Percentiles rank a stretch among this genome's conserved stretches.
These are phyloP conservation scores for Habroteleia sp. DNA, from an alignment of 2,888 invertebrate species.

Conservation along the genomic window DNA sequence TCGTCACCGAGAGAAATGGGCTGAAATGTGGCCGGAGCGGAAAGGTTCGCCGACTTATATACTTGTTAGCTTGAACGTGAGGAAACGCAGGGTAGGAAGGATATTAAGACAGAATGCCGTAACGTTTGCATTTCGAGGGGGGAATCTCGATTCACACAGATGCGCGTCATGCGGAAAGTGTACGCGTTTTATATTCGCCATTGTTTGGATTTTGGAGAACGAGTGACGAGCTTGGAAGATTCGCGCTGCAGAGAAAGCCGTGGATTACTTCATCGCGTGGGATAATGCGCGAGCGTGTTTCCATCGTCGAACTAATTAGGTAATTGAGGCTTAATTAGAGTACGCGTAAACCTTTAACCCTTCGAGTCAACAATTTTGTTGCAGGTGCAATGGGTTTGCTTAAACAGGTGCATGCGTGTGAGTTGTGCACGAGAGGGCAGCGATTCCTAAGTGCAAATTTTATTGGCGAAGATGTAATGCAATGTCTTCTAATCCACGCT, in stretches of 20 bases:
- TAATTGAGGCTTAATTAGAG: slow-evolving; percentile 74
- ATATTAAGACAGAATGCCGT: slow-evolving; percentile 59
- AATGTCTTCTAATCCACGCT: too few relatives aligned
- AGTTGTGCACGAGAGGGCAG: too few relatives aligned
- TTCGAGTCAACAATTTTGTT: not conserved
- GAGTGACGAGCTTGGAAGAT: slow-evolving; percentile 34
- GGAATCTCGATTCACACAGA: slow-evolving; percentile 70
- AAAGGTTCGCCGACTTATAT: slow-evolving; percentile 72
- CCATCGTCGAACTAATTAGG: slow-evolving; percentile 72
- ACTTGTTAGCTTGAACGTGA: slow-evolving; percentile 64
- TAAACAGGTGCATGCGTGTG: too few relatives aligned
- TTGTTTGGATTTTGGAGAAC: slow-evolving; percentile 71
- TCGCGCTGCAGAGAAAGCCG: slow-evolving; percentile 71
- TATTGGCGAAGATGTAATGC: too few relatives aligned
- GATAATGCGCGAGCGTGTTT: slow-evolving; percentile 71
- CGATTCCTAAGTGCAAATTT: too few relatives aligned
- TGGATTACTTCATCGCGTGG: slow-evolving; percentile 78
- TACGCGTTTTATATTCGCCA: slow-evolving; percentile 72
- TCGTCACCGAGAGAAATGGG: slow-evolving; percentile 66
- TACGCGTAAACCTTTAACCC: slow-evolving; percentile 67
- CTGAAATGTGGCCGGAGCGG: slow-evolving; percentile 72
- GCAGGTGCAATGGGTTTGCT: not conserved
- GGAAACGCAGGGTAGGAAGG: slow-evolving; percentile 56
- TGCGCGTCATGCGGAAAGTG: slow-evolving; percentile 71
- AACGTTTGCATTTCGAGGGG: slow-evolving; percentile 27